Percentiles rank a stretch among this genome's conserved stretches.
phyloP scores from a whole-genome alignment of 2,113 vertebrate species.

The Psilopsiagon aymara region DNA sequence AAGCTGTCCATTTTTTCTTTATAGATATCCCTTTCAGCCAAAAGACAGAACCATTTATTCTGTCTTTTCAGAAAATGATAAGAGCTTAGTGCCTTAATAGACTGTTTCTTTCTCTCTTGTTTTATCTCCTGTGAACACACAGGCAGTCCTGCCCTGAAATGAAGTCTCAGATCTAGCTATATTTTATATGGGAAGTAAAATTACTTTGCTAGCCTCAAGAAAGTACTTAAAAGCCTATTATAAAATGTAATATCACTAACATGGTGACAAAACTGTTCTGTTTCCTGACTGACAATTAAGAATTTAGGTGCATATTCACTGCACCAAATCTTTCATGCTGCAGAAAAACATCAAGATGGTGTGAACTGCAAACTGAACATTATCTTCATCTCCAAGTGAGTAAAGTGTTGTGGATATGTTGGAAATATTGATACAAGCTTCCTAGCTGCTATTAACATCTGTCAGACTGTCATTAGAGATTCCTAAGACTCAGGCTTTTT shows the following conservation, averaged over 20 bases:
- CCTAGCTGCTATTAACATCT: neutral
- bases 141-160: neutral
- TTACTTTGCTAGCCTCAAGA: neutral
- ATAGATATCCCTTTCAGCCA: neutral
- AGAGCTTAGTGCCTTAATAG: neutral
- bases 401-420: neutral
- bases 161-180: neutral
- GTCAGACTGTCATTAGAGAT: neutral
- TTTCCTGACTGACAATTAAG: neutral
- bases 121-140: neutral
- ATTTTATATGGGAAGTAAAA: neutral
- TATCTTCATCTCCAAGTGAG: neutral
- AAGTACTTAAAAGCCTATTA: neutral
- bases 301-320: neutral
- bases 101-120: neutral
- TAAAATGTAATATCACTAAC: neutral
- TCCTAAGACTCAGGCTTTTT: neutral
- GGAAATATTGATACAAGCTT: neutral
- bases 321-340: neutral
- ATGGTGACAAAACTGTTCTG: neutral
- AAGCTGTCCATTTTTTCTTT: neutral
- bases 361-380: neutral
- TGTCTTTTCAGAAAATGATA: neutral
- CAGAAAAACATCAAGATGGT: neutral
- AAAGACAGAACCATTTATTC: neutral